Evolutionary conservation across 2,113 vertebrate species (phyloP).

Genomic region (Panthera leo): DNA sequence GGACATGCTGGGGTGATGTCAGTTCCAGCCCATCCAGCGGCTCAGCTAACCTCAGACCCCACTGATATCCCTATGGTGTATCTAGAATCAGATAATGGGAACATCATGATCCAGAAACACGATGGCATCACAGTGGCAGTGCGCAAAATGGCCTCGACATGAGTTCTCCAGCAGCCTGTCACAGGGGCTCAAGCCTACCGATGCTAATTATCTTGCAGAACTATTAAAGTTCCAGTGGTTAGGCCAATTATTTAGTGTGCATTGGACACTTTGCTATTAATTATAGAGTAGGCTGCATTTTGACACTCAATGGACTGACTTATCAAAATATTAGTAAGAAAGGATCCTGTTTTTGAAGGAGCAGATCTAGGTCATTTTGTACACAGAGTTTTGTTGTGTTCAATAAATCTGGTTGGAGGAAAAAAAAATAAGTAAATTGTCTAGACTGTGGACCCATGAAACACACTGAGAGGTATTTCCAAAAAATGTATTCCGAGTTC

Average conservation of each 20-base stretch:
- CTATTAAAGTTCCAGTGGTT: neutral
- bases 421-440: neutral
- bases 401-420: neutral
- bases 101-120: neutral
- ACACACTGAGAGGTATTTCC: neutral
- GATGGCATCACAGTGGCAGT: neutral
- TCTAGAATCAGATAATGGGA: neutral
- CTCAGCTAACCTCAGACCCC: neutral
- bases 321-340: neutral
- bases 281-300: neutral
- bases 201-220: neutral
- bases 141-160: neutral
- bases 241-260: neutral
- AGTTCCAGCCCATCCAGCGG: neutral
- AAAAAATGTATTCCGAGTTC: neutral
- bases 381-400: neutral
- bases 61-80: neutral
- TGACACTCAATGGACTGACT: neutral
- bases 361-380: neutral
- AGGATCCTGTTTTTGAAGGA: neutral
- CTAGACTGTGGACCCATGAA: neutral
- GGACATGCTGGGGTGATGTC: neutral
- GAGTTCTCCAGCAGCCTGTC: neutral
- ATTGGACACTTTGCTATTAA: neutral
- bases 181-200: neutral